Percentiles rank a stretch among this genome's conserved stretches.
phyloP scores from a whole-genome alignment of 2,797 vertebrate genomes.

The Urosaurus nigricauda region DNA sequence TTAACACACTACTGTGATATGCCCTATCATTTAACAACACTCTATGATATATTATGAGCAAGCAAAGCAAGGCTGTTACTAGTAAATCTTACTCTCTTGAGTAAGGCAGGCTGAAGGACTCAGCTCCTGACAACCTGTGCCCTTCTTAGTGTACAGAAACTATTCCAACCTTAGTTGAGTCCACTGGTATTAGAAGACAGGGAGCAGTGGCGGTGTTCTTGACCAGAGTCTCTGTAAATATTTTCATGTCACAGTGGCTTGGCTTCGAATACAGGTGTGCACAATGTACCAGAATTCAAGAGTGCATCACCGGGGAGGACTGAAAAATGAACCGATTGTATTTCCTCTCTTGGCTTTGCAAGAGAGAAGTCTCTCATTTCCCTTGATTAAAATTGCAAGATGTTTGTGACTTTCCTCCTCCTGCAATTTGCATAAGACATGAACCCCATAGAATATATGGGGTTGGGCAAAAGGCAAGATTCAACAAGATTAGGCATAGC shows the following conservation, averaged over 20 bases:
- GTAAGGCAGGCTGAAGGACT: too few relatives aligned
- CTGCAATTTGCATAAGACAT: not conserved
- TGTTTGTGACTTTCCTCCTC: not conserved
- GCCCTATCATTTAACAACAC: too few relatives aligned
- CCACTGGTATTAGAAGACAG: not conserved
- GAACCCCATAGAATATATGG: not conserved
- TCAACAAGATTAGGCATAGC: not conserved
- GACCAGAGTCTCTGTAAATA: not conserved
- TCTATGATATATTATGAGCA: too few relatives aligned
- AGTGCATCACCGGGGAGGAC: too few relatives aligned
- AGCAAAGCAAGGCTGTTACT: too few relatives aligned
- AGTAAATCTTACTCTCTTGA: too few relatives aligned
- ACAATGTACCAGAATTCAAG: not conserved
- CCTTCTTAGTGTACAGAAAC: not conserved
- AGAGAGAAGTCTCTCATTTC: slow-evolving; percentile 3
- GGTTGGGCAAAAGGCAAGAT: not conserved
- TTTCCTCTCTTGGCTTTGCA: not conserved
- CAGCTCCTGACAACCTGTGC: too few relatives aligned
- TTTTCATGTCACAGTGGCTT: not conserved
- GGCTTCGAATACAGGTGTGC: not conserved
- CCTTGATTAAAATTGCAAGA: slow-evolving; percentile 42
- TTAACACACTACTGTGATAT: too few relatives aligned
- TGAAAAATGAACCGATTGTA: not conserved
- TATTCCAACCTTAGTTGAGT: not conserved
- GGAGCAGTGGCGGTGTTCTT: not conserved